Percentiles rank a stretch among this genome's conserved stretches.
These are phyloP conservation scores for Polydrusus tereticollis DNA, from an alignment of 2,888 invertebrate species.

Conservation along the genomic window DNA sequence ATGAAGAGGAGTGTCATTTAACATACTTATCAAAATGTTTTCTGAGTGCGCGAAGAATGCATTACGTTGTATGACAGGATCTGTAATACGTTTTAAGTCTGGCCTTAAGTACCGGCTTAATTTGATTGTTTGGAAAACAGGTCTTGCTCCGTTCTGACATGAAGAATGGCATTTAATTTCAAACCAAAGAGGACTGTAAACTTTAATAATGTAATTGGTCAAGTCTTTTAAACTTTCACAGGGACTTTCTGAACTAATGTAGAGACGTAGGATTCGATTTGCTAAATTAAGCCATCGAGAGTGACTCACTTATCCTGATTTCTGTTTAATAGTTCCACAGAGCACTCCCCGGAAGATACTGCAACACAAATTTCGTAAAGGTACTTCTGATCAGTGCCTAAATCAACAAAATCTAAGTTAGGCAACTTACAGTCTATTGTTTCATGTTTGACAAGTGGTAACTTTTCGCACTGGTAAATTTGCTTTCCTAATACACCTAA, in stretches of 20 bases:
- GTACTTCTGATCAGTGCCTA: slow-evolving; percentile 28
- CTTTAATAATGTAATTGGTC: slow-evolving; percentile 2
- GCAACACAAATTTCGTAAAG: slow-evolving; percentile 10
- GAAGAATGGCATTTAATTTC: slow-evolving; percentile 20
- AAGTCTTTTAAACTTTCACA: not conserved
- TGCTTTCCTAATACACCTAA: not conserved
- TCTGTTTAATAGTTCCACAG: slow-evolving; percentile 10
- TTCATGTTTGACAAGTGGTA: too few relatives aligned
- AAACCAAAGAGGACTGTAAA: slow-evolving; percentile 18
- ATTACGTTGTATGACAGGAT: too few relatives aligned
- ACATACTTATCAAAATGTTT: too few relatives aligned
- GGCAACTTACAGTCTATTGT: slow-evolving; percentile 1
- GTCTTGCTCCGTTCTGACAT: slow-evolving; percentile 10
- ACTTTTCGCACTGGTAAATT: too few relatives aligned
- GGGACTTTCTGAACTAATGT: not conserved
- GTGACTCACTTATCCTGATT: slow-evolving; percentile 19
- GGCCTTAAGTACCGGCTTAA: not conserved
- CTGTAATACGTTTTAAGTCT: too few relatives aligned
- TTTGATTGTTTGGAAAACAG: slow-evolving; percentile 13
- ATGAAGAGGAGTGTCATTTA: too few relatives aligned
- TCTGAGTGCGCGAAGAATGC: too few relatives aligned
- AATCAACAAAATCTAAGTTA: slow-evolving; percentile 11
- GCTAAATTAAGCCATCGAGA: slow-evolving; percentile 23
- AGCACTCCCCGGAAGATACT: slow-evolving; percentile 9
- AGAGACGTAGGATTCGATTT: slow-evolving; percentile 19